A percentile compares a stretch with the other conserved stretches of the same genome.
Evolutionary conservation across 2,113 vertebrate genomes (phyloP).

Genomic region (Alaudala cheleensis): DNA sequence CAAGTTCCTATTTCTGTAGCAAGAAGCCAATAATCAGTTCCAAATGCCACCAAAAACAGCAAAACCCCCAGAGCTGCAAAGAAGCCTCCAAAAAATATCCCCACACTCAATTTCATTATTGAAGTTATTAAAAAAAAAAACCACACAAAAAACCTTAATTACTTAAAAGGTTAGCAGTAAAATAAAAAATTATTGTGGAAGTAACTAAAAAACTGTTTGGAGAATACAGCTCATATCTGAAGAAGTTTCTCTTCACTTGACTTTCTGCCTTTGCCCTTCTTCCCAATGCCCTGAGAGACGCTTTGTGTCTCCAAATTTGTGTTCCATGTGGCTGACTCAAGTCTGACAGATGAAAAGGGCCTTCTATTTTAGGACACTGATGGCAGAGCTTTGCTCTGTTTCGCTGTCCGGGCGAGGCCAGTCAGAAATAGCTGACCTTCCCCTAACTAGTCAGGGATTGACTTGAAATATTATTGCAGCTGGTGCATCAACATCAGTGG

Average conservation of each 20-base stretch:
- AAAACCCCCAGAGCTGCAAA: slow-evolving; percentile 90
- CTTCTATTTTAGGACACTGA: slow-evolving; percentile 90
- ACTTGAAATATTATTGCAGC: slow-evolving; percentile 61
- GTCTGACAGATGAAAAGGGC: slow-evolving; percentile 70
- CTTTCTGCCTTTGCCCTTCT: slow-evolving; percentile 23
- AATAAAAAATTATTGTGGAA: neutral
- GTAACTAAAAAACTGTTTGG: neutral
- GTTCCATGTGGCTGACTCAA: slow-evolving; percentile 71
- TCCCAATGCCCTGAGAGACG: neutral
- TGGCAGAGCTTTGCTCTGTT: slow-evolving; percentile 76
- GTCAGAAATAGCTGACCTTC: slow-evolving; percentile 84
- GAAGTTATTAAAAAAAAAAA: neutral
- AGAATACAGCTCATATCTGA: neutral
- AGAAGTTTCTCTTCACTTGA: slow-evolving; percentile 12
- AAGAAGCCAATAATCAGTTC: slow-evolving; percentile 97
- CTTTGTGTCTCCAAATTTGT: slow-evolving; percentile 44
- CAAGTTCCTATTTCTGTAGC: slow-evolving; percentile 84
- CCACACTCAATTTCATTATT: slow-evolving; percentile 88
- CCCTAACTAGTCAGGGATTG: slow-evolving; percentile 49
- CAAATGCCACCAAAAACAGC: slow-evolving; percentile 91
- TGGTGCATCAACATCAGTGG: slow-evolving; percentile 28
- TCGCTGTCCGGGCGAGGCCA: slow-evolving; percentile 63
- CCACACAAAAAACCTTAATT: neutral
- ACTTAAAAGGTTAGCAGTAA: neutral
- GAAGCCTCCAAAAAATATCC: slow-evolving; percentile 91